Evolutionary conservation across 2,113 vertebrate species (phyloP), one percentile per base, ranked within the genome.

Genomic region (Hydropotes inermis): DNA sequence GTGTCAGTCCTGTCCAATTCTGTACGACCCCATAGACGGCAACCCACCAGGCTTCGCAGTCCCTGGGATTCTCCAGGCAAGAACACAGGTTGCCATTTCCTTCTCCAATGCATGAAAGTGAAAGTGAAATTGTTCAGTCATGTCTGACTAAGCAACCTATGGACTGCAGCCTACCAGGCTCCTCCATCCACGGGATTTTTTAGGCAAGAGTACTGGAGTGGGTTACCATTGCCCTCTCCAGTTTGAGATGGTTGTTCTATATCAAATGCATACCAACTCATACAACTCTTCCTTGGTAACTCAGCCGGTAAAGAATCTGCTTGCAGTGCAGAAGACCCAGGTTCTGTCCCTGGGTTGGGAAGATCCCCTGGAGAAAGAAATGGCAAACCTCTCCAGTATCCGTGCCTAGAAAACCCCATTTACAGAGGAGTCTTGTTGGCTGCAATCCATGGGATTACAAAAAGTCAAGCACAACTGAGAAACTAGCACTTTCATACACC

Each of bases 71-170:
- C 47, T 50, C 47, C 47, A 50, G 11, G 47, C 47, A 50, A 50
- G 47, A 47, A 3, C 47, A 50, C 12, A 12, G 47, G 47, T 50
- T 50, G 47, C 47, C 47, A 50, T 13, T 50, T 13, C 47, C 12
- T 13, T 50, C 47, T 50, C 47, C 47, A 50, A 7, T 45, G 45
- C 45, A 45, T 45, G 45, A 45, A 45, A 45, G 45, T 45, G 7
- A 45, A 45, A 45, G 45, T 45, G 45, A 45, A 45, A 45, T 45
- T 45, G 45, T 45, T 50, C 58, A 30, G 61, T 67, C 30, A 1
- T 67, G 8, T n/a, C 64, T 1, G 6, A 67, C 33, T 67, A 16
- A n/a, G 9, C 0, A 0, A n/a, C 64, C 16, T 8, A 67, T n/a
- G 33, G n/a, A n/a, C 10, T 8, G 33, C 64, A 67, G 4, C 8